phyloP scores from a whole-genome alignment of 2,888 invertebrate species.

The Zootermopsis nevadensis region DNA sequence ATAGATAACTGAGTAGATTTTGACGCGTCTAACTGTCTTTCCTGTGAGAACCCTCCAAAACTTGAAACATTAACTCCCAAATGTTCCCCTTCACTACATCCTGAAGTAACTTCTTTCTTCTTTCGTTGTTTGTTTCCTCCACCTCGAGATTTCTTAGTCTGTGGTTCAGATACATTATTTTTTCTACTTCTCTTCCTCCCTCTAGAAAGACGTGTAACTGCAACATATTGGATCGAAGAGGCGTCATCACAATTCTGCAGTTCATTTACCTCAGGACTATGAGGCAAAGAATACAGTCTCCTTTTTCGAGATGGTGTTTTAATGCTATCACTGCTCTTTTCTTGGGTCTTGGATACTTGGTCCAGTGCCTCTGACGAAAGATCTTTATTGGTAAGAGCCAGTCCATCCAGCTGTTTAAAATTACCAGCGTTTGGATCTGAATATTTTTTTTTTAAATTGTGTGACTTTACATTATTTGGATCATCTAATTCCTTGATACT shows the following conservation, averaged over 20 bases:
- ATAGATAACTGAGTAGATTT: not conserved
- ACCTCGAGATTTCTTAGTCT: not conserved
- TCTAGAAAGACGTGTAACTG: not conserved
- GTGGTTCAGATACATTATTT: not conserved
- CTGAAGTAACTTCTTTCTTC: not conserved
- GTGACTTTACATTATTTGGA: no score
- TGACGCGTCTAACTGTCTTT: not conserved
- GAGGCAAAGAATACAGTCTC: not conserved
- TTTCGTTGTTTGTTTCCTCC: not conserved
- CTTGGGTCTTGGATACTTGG: not conserved
- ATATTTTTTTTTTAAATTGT: not conserved
- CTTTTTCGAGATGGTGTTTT: slow-evolving; percentile 14
- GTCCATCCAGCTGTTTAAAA: not conserved
- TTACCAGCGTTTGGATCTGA: not conserved
- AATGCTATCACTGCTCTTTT: not conserved
- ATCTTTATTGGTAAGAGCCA: not conserved
- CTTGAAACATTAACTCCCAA: no score
- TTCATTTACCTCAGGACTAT: slow-evolving; percentile 8
- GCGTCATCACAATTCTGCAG: not conserved
- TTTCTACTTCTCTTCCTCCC: not conserved
- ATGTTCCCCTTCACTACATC: not conserved
- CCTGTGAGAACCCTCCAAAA: not conserved
- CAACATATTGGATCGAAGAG: not conserved
- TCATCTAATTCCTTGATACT: no score
- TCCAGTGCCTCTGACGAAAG: not conserved